A percentile compares a stretch with the other conserved stretches of the same genome.
phyloP scores from a whole-genome alignment of 1,140 invertebrate genomes.

The Tetranychus urticae region DNA sequence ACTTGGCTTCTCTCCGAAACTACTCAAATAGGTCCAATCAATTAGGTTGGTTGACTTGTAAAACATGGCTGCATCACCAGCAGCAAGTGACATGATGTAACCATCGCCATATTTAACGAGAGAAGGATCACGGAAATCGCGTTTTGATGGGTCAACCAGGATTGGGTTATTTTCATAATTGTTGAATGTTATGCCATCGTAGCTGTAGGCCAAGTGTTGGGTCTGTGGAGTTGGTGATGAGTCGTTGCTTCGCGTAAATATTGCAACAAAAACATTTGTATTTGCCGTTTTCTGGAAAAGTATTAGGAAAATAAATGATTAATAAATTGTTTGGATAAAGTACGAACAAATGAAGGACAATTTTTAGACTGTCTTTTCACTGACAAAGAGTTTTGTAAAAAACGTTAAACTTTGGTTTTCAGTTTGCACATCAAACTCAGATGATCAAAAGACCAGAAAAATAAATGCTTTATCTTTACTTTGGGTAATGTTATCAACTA shows the following conservation, averaged over 20 bases:
- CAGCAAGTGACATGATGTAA: slow-evolving; percentile 3
- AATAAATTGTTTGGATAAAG: no score
- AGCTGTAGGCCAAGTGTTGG: neutral
- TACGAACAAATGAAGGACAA: no score
- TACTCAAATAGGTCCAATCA: neutral
- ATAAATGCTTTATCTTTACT: no score
- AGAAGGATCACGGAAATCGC: slow-evolving; percentile 4
- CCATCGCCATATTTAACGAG: neutral
- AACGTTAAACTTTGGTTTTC: no score
- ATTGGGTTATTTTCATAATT: slow-evolving; percentile 3
- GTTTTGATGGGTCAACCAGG: neutral
- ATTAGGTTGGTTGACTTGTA: slow-evolving; percentile 4
- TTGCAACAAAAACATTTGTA: neutral
- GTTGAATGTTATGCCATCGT: neutral
- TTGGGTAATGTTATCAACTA: no score
- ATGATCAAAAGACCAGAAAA: no score
- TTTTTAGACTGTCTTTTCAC: no score
- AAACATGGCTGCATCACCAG: neutral
- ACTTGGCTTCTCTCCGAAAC: neutral
- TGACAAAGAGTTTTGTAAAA: no score
- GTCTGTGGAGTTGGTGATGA: neutral
- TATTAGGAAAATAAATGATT: no score
- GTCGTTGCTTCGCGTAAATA: neutral
- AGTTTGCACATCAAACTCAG: no score
- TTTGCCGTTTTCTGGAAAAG: neutral